Base-by-base conservation (phyloP, 1,140 invertebrate species). In the Trichoplusia ni region DNA sequence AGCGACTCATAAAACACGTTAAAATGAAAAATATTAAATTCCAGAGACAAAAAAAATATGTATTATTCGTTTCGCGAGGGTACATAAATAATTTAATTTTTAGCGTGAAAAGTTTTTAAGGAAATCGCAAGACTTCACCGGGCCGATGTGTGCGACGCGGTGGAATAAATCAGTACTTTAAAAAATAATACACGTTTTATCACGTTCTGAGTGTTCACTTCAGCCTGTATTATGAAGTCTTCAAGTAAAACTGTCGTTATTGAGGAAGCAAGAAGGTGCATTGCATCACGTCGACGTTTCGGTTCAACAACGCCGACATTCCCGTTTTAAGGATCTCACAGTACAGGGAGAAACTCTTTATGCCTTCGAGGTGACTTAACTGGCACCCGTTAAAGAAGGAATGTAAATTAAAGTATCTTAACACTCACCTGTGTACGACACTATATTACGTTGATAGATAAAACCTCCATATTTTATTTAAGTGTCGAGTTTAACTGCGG, bases 11-110 rank as follows among this genome's bases (percentile, higher is more conserved):
- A 79, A 81, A 79, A 77, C 70, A 80, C 71, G 73, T 64, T 67
- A 73, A 77, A 81, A 82, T 81, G 76, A 75, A 78, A 84, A 80
- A 80, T 80, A 80, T 80, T 73, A 80, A 78, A 83, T 79, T 80
- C 79, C 79, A 69, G 51, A 72, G 77, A 80, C 72, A 78, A 78
- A 75, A 82, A 73, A 73, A 75, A 75, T 75, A 74, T 63, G 75
- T 73, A 71, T 79, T 77, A 73, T 71, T 78, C 70, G 64, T 56
- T 58, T 47, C 31, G 47, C 37, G 47, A 35, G 53, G 47, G 68
- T 58, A 54, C 64, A 67, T 80, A 75, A 77, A 80, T 78, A 74
- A 76, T 76, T 76, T 78, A 72, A 80, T 78, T 80, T 77, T 63
- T 69, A 70, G 58, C 21, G 58, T 25, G 33, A 25, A 35, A 54